A percentile compares a stretch with the other conserved stretches of the same genome.
These are phyloP conservation scores for Teleopsis dalmanni DNA, from an alignment of 1,140 invertebrate species.

Conservation along the genomic window DNA sequence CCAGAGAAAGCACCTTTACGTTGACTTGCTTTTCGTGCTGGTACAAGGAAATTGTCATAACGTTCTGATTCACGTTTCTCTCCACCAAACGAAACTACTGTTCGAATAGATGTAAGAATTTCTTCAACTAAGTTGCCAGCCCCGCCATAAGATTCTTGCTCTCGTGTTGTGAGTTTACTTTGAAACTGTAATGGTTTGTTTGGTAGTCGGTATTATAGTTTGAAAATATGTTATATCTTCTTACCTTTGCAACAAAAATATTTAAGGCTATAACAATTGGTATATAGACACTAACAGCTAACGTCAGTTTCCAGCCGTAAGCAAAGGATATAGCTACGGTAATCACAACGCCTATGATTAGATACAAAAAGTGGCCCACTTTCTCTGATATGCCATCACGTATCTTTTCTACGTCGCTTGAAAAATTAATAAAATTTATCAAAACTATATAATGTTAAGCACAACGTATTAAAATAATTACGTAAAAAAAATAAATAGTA, in stretches of 20 bases:
- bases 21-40: constrained; percentile 55
- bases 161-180: constrained; percentile 63
- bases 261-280: constrained; percentile 66
- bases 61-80: constrained; percentile 62
- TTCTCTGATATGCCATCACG: constrained; percentile 81
- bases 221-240: not conserved
- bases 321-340: constrained; percentile 60
- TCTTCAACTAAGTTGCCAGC: constrained; percentile 82
- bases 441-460: not conserved
- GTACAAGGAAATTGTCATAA: constrained; percentile 52
- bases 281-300: constrained; percentile 68
- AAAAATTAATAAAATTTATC: constrained; percentile 12
- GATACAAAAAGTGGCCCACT: constrained; percentile 64
- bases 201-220: not conserved
- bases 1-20: constrained; percentile 59
- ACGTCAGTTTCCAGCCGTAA: constrained; percentile 70
- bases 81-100: constrained; percentile 69
- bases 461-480: not conserved
- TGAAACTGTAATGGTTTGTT: constrained; percentile 48
- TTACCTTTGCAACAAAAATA: constrained; percentile 56
- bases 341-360: constrained; percentile 55
- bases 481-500: not conserved
- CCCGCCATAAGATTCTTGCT: constrained; percentile 71
- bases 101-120: constrained; percentile 63
- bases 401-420: constrained; percentile 75